phyloP scores from a whole-genome alignment of 2,888 invertebrate genomes.

The Diplazon laetatorius region DNA sequence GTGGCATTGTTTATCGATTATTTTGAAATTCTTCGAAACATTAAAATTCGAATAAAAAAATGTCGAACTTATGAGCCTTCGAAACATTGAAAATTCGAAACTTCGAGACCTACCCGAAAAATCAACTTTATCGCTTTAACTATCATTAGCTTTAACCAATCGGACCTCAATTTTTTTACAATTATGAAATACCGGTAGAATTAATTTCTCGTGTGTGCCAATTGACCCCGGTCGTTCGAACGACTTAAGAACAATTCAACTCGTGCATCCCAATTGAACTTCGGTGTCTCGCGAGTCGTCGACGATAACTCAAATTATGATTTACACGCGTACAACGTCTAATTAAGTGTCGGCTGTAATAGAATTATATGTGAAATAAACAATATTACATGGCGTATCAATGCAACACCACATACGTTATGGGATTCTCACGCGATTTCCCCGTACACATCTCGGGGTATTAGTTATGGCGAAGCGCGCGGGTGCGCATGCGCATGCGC shows the following conservation, averaged over 20 bases:
- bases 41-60: no score
- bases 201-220: no score
- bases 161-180: no score
- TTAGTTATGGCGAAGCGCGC: constrained; percentile 46
- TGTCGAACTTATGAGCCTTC: no score
- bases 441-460: constrained; percentile 36
- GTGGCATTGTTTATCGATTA: no score
- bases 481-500: no score
- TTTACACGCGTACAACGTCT: constrained; percentile 60
- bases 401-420: constrained; percentile 37
- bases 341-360: constrained; percentile 63
- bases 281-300: constrained; percentile 28
- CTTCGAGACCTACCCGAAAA: no score
- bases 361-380: constrained; percentile 60
- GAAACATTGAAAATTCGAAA: no score
- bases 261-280: constrained; percentile 43
- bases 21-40: no score
- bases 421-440: constrained; percentile 65
- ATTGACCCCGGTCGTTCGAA: constrained; percentile 24
- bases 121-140: no score
- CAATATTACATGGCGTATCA: constrained; percentile 38
- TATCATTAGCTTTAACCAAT: no score
- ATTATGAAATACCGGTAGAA: no score
- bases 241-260: constrained; percentile 73
- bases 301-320: constrained; percentile 64